Conservation (phyloP, 2,797 vertebrate genomes). For the Propithecus perrieri region DNA sequence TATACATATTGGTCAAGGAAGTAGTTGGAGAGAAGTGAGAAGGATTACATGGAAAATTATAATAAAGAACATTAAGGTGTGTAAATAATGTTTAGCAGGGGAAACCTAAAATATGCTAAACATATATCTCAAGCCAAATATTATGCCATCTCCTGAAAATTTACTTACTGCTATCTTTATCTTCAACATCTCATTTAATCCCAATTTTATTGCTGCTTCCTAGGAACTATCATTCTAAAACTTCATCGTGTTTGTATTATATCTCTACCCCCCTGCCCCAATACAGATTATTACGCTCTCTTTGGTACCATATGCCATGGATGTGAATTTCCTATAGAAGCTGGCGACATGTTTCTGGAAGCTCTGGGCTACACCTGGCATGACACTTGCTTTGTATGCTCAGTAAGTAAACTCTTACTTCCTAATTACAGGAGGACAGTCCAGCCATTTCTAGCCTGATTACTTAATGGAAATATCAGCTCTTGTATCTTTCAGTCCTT, state of each 20-base stretch:
- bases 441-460: slow-evolving; percentile 30
- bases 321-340: slow-evolving; percentile 98
- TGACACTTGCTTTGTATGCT: slow-evolving; percentile 98
- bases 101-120: background rate
- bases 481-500: background rate
- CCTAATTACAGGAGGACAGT: background rate
- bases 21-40: background rate
- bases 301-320: slow-evolving; percentile 97
- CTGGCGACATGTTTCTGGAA: slow-evolving; percentile 97
- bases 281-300: slow-evolving; percentile 94
- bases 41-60: background rate
- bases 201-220: background rate
- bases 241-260: background rate
- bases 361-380: slow-evolving; percentile 97
- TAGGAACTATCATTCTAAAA: background rate
- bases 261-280: background rate
- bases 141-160: background rate
- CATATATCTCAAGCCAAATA: background rate
- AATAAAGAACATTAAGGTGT: background rate
- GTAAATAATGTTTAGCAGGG: background rate
- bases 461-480: background rate
- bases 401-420: slow-evolving; percentile 87
- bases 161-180: background rate
- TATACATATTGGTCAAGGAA: background rate
- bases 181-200: background rate